Base-by-base conservation (phyloP, 2,888 invertebrate genomes). In the Glaucopsyche alexis region DNA sequence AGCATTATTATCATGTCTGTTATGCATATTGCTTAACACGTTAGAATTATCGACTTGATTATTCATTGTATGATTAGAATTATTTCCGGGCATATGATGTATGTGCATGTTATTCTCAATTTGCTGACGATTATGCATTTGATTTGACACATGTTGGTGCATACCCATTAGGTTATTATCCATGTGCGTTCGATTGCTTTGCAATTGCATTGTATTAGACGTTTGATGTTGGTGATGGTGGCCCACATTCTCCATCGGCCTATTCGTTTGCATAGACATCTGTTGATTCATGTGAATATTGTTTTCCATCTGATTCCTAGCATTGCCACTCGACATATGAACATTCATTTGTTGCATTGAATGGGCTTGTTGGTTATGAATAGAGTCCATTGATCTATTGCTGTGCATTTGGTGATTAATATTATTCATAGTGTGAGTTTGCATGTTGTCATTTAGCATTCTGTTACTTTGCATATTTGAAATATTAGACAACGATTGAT, bases 191-290 rank as follows among this genome's bases (percentile, higher is more conserved):
- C 87, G 87, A 81, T 88, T 90, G 78, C 86, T 91, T 81, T 89
- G 91, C 75, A 91, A 87, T 78, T 92, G 92, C 90, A 93, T 93
- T 14, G 88, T 86, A 77, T 90, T 91, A 16, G 90, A 79, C 85
- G 91, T 90, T 82, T 89, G 92, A 80, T 93, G 92, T 79, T 91
- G 92, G 75, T 91, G 93, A 78, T 92, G 93, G 72, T 88, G 86
- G 7, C 82, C 79, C 38, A 86, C 83, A 79, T 88, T 90, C 45
- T 93, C 93, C 78, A 90, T 85, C 78, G 87, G 89, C 78, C 93
- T 86, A 75, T 87, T 90, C 79, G 89, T 90, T 80, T 88, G 90
- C 82, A 91, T 85, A 2, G 87, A 79, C 83, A 92, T 79, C 81
- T 90, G 91, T 78, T 90, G 91, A 79, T 88, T 91, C 13, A 87